Percentiles rank a stretch among this genome's conserved stretches.
Evolutionary conservation across 2,888 invertebrate genomes (phyloP).

Genomic region (Drosophila cognata): DNA sequence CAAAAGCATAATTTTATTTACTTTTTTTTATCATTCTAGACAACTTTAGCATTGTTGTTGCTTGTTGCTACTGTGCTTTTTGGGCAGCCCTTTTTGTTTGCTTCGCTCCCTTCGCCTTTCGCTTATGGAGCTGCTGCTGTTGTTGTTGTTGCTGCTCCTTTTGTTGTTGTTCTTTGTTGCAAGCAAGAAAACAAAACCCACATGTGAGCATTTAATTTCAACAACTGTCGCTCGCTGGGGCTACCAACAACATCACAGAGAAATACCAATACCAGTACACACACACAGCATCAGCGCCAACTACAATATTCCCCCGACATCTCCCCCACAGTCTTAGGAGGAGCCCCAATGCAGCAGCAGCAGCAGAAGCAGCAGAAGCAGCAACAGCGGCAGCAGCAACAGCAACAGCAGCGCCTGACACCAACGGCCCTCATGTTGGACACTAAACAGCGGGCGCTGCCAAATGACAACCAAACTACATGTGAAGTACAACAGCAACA

Average conservation of each 20-base stretch:
- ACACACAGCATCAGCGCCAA: slow-evolving; percentile 29
- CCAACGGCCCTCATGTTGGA: slow-evolving; percentile 81
- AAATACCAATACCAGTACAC: slow-evolving; percentile 67
- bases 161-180: slow-evolving; percentile 13
- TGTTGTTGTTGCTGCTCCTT: slow-evolving; percentile 17
- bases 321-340: slow-evolving; percentile 15
- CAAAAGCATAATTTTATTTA: slow-evolving; percentile 45
- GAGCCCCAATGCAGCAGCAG: slow-evolving; percentile 33
- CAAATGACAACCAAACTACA: slow-evolving; percentile 82
- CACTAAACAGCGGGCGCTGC: slow-evolving; percentile 81
- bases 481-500: slow-evolving; percentile 78
- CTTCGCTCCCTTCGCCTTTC: slow-evolving; percentile 25
- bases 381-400: slow-evolving; percentile 26
- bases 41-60: slow-evolving; percentile 26
- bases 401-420: slow-evolving; percentile 68
- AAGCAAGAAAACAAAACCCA: slow-evolving; percentile 78
- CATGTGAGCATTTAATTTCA: slow-evolving; percentile 84
- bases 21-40: slow-evolving; percentile 31
- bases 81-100: slow-evolving; percentile 33
- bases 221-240: slow-evolving; percentile 80
- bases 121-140: slow-evolving; percentile 18
- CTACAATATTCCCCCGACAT: slow-evolving; percentile 12
- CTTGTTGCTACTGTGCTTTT: slow-evolving; percentile 48
- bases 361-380: slow-evolving; percentile 35
- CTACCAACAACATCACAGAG: slow-evolving; percentile 59